A percentile compares a stretch with the other conserved stretches of the same genome.
Conservation (phyloP, 2,797 vertebrate species). For the Gephyroberyx darwinii region DNA sequence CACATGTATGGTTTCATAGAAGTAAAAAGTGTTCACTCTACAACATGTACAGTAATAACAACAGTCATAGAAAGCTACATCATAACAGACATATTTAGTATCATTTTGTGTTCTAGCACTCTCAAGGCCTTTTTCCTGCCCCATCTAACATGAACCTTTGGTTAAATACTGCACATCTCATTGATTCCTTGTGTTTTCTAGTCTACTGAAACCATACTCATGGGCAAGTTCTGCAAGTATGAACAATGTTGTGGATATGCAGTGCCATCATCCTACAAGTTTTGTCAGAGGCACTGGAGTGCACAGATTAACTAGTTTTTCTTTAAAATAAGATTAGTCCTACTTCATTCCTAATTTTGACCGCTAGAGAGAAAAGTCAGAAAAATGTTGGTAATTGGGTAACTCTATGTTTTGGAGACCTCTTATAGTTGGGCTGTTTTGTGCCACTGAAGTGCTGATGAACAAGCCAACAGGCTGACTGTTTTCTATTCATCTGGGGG, state of each 20-base stretch:
- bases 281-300: conserved; percentile 24
- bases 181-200: neutral
- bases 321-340: conserved; percentile 24
- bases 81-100: conserved; percentile 7
- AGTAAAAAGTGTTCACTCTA: conserved; percentile 57
- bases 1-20: conserved; percentile 70
- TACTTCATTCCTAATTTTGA: neutral
- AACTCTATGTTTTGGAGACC: neutral
- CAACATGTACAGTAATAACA: conserved; percentile 53
- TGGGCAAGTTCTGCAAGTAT: conserved; percentile 8
- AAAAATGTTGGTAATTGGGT: neutral
- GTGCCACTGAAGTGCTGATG: conserved; percentile 2
- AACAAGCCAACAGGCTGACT: conserved; percentile 2
- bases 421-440: conserved; percentile 6
- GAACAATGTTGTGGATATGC: neutral
- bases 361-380: conserved; percentile 6
- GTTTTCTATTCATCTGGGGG: neutral
- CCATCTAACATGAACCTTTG: conserved; percentile 34
- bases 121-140: neutral
- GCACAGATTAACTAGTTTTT: conserved; percentile 1
- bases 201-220: neutral
- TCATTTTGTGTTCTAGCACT: conserved; percentile 40
- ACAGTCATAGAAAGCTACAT: conserved; percentile 53
- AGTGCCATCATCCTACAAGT: conserved; percentile 1
- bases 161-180: conserved; percentile 11